Evolutionary conservation across 1,140 invertebrate species (phyloP), one percentile per base, ranked within the genome.

Genomic region (Ganaspis sp.): DNA sequence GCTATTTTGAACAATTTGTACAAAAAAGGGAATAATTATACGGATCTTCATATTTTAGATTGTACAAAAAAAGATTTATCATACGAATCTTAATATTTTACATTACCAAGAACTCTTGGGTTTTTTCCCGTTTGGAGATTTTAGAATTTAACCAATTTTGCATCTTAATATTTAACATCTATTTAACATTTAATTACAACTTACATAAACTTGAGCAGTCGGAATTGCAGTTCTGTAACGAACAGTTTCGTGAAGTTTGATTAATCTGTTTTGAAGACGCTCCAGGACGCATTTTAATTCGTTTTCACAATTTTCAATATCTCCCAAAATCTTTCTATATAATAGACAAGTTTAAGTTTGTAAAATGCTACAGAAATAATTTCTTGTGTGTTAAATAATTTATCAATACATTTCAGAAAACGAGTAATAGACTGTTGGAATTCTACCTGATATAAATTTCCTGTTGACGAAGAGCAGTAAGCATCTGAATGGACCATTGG

Each of bases 151-250:
- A n/a, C n/a, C n/a, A n/a, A n/a, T n/a, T n/a, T n/a, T n/a, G n/a
- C n/a, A n/a, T n/a, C n/a, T n/a, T n/a, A n/a, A n/a, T n/a, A n/a
- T n/a, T n/a, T n/a, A n/a, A n/a, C n/a, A n/a, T n/a, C n/a, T n/a
- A n/a, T n/a, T n/a, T n/a, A n/a, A n/a, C n/a, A n/a, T n/a, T n/a
- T n/a, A 34, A 17, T 49, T 49, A 0, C 29, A 34, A 92, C 93
- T 92, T 87, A 95, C 94, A 86, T 94, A 95, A 40, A 95, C 92
- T 87, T 92, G 91, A 42, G 86, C 84, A 1, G 93, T 93, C 0
- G 94, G 93, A 70, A 95, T 92, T 1, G 93, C 94, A 0, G 93
- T 92, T 77, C 92, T 92, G 70, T 92, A 93, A 75, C 92, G 91
- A 0, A 94, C 93, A 5, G 92, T 91, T 1, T 92, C 87, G 75